Evolutionary conservation across 2,797 vertebrate genomes (phyloP), one percentile per base, ranked within the genome.

Genomic region (Sparus aurata): DNA sequence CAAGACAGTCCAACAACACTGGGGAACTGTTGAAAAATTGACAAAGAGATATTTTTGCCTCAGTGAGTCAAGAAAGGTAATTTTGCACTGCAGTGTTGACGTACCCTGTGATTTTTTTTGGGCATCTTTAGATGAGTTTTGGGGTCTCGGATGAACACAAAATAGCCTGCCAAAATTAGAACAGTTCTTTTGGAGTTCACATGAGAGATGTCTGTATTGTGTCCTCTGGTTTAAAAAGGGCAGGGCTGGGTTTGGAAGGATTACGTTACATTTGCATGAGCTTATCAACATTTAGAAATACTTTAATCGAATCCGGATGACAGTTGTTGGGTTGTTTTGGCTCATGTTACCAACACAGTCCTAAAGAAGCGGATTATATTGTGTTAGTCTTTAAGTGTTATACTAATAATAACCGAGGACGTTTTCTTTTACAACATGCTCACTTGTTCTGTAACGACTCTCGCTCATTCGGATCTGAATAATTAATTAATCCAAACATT

Each of bases 41-140:
- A 57, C 66, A 53, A 52, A 61, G 15, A 45, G 27, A 46, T 45
- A 53, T 43, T 76, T 77, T 63, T 49, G 16, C 30, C 23, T 34
- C 64, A 22, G 38, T 43, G 64, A 41, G 55, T 76, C 22, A 18
- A 15, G 71, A 63, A 30, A 25, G 59, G 47, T 49, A 13, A 49
- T 69, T 65, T 76, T 50, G 13, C 38, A 57, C 20, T 58, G 45
- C 10, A 58, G 57, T 13, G 13, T 6, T 18, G 30, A 68, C 59
- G 27, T 57, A 38, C 54, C 8, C 47, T 68, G 43, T 43, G 23
- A 59, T 58, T 59, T 49, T 57, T 47, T 50, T 46, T 54, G 3
- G 72, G 17, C n/a, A 45, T 49, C 12, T 60, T 13, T n/a, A 22
- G 16, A 2, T 8, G 18, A 15, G 43, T 63, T 67, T 23, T 43